Percentiles rank a stretch among this genome's conserved stretches.
These are phyloP conservation scores for Sebastes minor DNA, from an alignment of 2,797 vertebrate species.

Conservation along the genomic window DNA sequence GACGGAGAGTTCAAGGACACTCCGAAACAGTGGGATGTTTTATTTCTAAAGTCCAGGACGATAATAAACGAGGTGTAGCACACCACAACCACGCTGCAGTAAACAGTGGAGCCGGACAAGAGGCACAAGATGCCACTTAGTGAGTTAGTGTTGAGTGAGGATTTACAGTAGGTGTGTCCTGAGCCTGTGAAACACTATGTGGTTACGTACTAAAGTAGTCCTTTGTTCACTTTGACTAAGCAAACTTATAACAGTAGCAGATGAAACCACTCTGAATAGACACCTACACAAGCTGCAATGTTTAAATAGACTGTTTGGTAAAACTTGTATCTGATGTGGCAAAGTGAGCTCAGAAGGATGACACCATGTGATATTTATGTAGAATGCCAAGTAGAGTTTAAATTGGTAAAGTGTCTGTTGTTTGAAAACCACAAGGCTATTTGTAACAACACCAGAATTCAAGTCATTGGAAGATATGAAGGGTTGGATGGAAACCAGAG, in stretches of 20 bases:
- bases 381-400: too few relatives aligned
- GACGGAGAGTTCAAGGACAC: conserved; percentile 31
- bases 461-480: too few relatives aligned
- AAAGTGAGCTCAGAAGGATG: too few relatives aligned
- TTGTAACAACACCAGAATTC: not conserved
- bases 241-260: conserved; percentile 26
- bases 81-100: not conserved
- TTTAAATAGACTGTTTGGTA: not conserved
- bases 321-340: not conserved
- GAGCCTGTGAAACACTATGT: conserved; percentile 25
- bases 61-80: not conserved
- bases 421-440: too few relatives aligned
- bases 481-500: too few relatives aligned
- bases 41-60: not conserved
- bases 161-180: conserved; percentile 20
- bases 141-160: conserved; percentile 4
- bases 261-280: not conserved
- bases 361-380: too few relatives aligned
- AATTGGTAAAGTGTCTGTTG: too few relatives aligned
- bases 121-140: not conserved
- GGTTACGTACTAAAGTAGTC: conserved; percentile 1
- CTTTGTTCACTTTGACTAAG: conserved; percentile 40
- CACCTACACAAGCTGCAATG: not conserved
- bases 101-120: not conserved
- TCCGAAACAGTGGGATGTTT: not conserved